phyloP scores from a whole-genome alignment of 1,140 invertebrate species.

The Armadillidium nasatum region DNA sequence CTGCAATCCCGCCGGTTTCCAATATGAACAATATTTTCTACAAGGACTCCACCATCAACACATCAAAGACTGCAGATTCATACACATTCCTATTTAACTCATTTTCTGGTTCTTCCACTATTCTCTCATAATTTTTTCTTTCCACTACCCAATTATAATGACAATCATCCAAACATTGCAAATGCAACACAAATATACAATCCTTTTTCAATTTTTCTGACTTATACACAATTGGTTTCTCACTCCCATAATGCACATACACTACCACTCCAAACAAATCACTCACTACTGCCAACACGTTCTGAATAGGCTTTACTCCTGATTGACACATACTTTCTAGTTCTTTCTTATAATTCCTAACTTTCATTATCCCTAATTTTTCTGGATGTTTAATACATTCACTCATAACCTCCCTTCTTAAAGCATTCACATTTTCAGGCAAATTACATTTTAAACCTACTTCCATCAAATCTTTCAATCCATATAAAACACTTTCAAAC shows the following conservation, averaged over 20 bases:
- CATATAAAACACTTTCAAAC: constrained; percentile 3
- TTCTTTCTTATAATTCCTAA: neutral
- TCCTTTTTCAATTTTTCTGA: neutral
- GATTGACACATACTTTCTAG: neutral
- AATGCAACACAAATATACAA: neutral
- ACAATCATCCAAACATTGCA: neutral
- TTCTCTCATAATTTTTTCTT: too few relatives aligned
- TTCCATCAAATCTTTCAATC: neutral
- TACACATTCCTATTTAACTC: too few relatives aligned
- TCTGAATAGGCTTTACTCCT: neutral
- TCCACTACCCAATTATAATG: constrained; percentile 3
- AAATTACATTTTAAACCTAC: neutral
- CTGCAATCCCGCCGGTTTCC: too few relatives aligned
- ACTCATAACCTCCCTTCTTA: neutral
- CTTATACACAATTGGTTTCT: constrained; percentile 1
- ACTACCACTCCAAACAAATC: too few relatives aligned
- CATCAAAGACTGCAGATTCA: too few relatives aligned
- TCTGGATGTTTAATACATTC: neutral
- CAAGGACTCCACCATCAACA: too few relatives aligned
- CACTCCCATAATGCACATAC: constrained; percentile 6
- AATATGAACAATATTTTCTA: too few relatives aligned
- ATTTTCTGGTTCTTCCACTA: too few relatives aligned
- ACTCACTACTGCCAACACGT: neutral
- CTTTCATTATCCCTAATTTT: neutral
- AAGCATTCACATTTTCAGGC: neutral